A percentile compares a stretch with the other conserved stretches of the same genome.
Conservation (phyloP, 2,888 invertebrate genomes). For the Sarcophaga caerulescens region DNA sequence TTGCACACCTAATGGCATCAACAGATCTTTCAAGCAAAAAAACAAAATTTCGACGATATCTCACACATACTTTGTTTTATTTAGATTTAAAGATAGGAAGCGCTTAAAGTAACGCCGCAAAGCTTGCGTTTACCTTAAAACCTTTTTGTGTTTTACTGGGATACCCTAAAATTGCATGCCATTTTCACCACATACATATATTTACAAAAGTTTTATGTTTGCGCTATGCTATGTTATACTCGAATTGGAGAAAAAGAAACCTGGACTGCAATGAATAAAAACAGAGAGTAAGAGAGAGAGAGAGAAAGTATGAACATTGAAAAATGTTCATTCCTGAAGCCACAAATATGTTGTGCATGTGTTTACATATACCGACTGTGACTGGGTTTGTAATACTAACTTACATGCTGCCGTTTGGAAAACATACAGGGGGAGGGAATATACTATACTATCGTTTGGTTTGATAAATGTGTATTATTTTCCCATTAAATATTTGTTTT, state of each 20-base stretch:
- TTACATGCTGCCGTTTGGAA: not conserved
- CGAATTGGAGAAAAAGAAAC: not conserved
- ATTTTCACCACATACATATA: not conserved
- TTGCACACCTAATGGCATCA: too few relatives aligned
- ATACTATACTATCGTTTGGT: not conserved
- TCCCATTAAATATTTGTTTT: slow-evolving; percentile 42
- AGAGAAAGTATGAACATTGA: not conserved
- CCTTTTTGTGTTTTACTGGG: not conserved
- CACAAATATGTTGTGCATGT: slow-evolving; percentile 47
- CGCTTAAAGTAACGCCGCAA: too few relatives aligned
- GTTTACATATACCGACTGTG: too few relatives aligned
- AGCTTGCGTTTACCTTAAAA: not conserved
- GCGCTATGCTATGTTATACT: too few relatives aligned
- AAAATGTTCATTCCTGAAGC: slow-evolving; percentile 53
- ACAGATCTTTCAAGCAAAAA: too few relatives aligned
- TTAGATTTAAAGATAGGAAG: too few relatives aligned
- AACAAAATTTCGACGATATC: too few relatives aligned
- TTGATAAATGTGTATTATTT: slow-evolving; percentile 41
- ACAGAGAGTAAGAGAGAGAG: not conserved
- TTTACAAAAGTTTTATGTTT: too few relatives aligned
- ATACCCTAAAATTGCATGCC: not conserved
- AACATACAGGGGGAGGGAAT: not conserved
- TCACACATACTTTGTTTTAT: too few relatives aligned
- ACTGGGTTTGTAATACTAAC: slow-evolving; percentile 4
- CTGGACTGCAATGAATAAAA: not conserved